Percentiles rank a stretch among this genome's conserved stretches.
phyloP scores from a whole-genome alignment of 2,113 vertebrate genomes.

The Paramisgurnus dabryanus region DNA sequence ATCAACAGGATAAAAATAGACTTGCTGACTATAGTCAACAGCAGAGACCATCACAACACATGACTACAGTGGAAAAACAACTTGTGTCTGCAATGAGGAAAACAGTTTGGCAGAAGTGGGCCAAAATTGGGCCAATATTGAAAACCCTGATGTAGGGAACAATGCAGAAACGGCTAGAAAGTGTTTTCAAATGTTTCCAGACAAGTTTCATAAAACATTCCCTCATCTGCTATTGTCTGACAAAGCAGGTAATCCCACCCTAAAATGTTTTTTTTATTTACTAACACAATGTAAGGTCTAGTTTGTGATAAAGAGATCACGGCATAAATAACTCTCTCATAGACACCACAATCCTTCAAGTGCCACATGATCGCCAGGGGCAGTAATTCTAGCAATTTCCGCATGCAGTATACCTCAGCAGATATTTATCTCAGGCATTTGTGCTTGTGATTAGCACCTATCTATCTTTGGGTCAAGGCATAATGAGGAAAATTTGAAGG shows the following conservation, averaged over 20 bases:
- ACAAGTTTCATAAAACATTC: too few species aligned
- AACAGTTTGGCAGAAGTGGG: too few species aligned
- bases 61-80: not conserved
- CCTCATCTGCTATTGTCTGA: too few species aligned
- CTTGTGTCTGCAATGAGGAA: too few species aligned
- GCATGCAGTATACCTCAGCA: constrained; percentile 12
- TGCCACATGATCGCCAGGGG: constrained; percentile 2
- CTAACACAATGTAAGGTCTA: not conserved
- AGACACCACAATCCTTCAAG: not conserved
- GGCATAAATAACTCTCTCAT: not conserved
- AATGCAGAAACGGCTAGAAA: too few species aligned
- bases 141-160: too few species aligned
- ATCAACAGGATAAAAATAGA: not conserved
- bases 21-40: constrained; percentile 5
- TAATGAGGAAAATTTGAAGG: constrained; percentile 11
- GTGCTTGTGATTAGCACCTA: not conserved
- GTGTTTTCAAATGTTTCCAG: too few species aligned
- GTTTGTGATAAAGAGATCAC: not conserved
- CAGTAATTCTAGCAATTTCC: constrained; percentile 13
- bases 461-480: constrained; percentile 12
- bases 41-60: not conserved
- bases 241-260: too few species aligned
- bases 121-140: too few species aligned
- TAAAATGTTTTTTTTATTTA: too few species aligned
- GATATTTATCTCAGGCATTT: constrained; percentile 28